Percentiles rank a stretch among this genome's conserved stretches.
Conservation (phyloP, 1,140 invertebrate genomes). For the Nautilus pompilius region DNA sequence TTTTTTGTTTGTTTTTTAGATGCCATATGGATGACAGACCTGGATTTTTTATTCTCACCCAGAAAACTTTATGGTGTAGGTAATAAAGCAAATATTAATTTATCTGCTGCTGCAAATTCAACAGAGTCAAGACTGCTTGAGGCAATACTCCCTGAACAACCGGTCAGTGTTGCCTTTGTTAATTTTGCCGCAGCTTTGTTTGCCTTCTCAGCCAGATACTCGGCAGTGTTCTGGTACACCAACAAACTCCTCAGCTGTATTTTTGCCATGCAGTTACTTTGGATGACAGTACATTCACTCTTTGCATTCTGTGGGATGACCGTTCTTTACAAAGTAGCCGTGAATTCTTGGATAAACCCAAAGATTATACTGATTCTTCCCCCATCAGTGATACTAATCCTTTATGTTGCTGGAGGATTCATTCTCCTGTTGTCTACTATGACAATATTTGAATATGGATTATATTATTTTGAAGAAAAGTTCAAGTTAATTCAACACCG, state of each 20-base stretch:
- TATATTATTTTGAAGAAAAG: slow-evolving; percentile 33
- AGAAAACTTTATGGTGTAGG: slow-evolving; percentile 23
- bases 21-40: slow-evolving; percentile 30
- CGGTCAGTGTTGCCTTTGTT: slow-evolving; percentile 19
- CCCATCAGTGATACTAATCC: slow-evolving; percentile 13
- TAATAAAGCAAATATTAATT: slow-evolving; percentile 26
- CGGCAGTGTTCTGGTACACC: slow-evolving; percentile 46
- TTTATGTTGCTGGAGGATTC: slow-evolving; percentile 29
- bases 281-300: slow-evolving; percentile 22
- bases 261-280: slow-evolving; percentile 36
- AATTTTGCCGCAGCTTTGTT: slow-evolving; percentile 36
- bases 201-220: slow-evolving; percentile 30
- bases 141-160: slow-evolving; percentile 17
- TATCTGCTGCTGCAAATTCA: slow-evolving; percentile 19
- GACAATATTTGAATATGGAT: slow-evolving; percentile 40
- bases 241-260: slow-evolving; percentile 32
- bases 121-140: slow-evolving; percentile 10
- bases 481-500: slow-evolving; percentile 32
- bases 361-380: slow-evolving; percentile 22
- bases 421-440: slow-evolving; percentile 32
- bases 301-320: slow-evolving; percentile 32
- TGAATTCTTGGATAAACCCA: slow-evolving; percentile 22
- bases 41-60: slow-evolving; percentile 32
- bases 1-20: no score
- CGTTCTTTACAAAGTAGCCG: slow-evolving; percentile 32